Percentiles rank a stretch among this genome's conserved stretches.
These are phyloP conservation scores for Micronycteris hirsuta DNA, from an alignment of 2,113 vertebrate species.

Conservation along the genomic window DNA sequence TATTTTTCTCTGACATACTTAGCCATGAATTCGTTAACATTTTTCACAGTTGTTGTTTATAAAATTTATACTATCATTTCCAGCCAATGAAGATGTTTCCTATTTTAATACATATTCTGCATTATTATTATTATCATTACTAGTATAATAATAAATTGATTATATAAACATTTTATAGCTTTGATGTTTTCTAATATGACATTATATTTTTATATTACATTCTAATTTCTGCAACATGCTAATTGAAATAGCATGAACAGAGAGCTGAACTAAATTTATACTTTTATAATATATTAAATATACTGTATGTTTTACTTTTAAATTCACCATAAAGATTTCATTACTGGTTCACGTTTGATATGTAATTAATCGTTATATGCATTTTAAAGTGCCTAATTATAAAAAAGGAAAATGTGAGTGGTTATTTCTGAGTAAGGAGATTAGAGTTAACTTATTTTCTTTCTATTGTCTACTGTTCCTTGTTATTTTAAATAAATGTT, in stretches of 20 bases:
- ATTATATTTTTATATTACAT: not conserved
- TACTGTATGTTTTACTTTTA: not conserved
- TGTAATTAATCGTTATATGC: not conserved
- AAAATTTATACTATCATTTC: not conserved
- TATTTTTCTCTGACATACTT: not conserved
- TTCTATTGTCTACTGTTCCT: not conserved
- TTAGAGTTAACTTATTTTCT: not conserved
- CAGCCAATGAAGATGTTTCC: not conserved
- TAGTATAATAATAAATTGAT: not conserved
- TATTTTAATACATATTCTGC: not conserved
- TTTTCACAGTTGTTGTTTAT: not conserved
- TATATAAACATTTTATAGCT: not conserved
- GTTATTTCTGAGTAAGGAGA: not conserved
- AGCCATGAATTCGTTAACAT: not conserved
- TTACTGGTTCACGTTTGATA: not conserved
- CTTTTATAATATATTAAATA: not conserved
- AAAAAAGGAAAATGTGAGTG: not conserved
- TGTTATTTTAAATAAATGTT: not conserved
- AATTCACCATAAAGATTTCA: not conserved
- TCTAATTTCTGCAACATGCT: not conserved
- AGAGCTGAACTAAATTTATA: not conserved
- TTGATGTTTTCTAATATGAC: not conserved
- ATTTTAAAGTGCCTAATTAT: not conserved
- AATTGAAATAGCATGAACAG: not conserved
- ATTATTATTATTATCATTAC: not conserved